phyloP scores from a whole-genome alignment of 2,797 vertebrate genomes.

The Squalus acanthias region DNA sequence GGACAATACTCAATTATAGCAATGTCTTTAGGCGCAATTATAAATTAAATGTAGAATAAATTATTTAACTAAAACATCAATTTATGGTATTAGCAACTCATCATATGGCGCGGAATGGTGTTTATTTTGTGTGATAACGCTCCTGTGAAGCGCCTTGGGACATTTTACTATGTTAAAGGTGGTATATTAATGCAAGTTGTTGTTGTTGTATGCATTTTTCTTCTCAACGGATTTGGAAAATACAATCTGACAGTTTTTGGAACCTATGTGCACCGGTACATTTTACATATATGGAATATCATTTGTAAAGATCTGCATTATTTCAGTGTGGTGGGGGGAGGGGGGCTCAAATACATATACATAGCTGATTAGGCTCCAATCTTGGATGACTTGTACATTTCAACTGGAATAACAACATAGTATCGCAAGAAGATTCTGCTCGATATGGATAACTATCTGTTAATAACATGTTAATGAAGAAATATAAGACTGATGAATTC shows the following conservation, averaged over 20 bases:
- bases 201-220: no score
- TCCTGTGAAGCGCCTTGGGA: not conserved
- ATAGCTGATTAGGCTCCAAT: not conserved
- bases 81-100: not conserved
- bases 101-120: not conserved
- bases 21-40: not conserved
- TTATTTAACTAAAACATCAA: not conserved
- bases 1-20: not conserved
- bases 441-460: not conserved
- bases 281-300: not conserved
- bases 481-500: not conserved
- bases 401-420: not conserved
- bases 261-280: not conserved
- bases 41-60: not conserved
- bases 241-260: not conserved
- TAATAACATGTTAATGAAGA: not conserved
- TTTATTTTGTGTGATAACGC: not conserved
- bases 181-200: not conserved
- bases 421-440: no score
- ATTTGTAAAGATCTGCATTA: not conserved
- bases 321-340: not conserved
- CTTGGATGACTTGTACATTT: not conserved
- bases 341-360: not conserved
- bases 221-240: constrained; percentile 15
- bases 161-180: not conserved